Evolutionary conservation across 2,888 invertebrate species (phyloP), one percentile per base, ranked within the genome.

Genomic region (Callyntrura guangdongensis): DNA sequence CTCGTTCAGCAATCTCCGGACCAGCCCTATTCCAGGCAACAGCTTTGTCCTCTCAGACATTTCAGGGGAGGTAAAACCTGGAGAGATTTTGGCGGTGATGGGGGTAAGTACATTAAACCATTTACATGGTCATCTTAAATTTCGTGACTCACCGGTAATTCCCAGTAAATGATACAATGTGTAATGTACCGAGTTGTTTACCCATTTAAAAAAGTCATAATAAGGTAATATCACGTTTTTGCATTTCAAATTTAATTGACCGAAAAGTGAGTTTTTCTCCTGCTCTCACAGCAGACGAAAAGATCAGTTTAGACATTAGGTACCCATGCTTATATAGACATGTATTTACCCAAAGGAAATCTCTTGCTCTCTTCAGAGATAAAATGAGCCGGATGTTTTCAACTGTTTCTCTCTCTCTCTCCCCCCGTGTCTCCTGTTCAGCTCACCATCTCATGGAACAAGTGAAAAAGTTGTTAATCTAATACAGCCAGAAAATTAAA

Each of bases 71-170:
- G 97, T 97, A 93, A 96, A 96, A 94, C 97, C 97, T 20, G 97
- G 97, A 81, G 97, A 97, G 94, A 96, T 98, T 91, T 95, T 98
- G 94, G 97, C 97, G 93, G 96, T 97, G 91, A 97, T 97, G 97
- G 97, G 97, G 74, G 90, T 91, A 86, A 91, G 91, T 85, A 2
- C 6, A 8, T 12, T 1, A 59, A 59, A 36, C n/a, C 2, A n/a
- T 72, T 11, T 45, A 74, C 45, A 20, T 12, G 45, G 12, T 27
- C 12, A 22, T 20, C n/a, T 17, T 3, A 77, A 47, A n/a, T 47
- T 49, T 20, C 49, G 36, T 74, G 17, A 36, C 9, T 4, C 36
- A 69, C 14, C 9, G 14, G 14, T 11, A 53, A 53, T 61, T 61
- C 8, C 20, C 59, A 3, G 69, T 25, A 36, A 12, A 69, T 4